Conservation (phyloP, 2,888 invertebrate species). For the Syrphus vitripennis region DNA sequence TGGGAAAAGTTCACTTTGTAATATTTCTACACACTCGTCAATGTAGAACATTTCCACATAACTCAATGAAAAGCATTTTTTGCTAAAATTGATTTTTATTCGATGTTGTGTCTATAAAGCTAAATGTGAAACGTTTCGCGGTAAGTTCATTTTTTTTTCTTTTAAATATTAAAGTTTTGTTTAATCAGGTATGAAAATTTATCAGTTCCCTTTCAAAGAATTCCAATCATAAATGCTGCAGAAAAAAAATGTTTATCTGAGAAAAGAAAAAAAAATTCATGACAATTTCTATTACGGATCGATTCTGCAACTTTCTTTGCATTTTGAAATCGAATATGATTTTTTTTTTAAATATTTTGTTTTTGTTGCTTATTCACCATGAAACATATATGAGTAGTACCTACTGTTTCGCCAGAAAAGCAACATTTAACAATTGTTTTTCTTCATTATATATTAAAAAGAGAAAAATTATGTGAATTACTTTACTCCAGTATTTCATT, state of each 20-base stretch:
- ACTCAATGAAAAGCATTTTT: not conserved
- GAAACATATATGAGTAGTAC: not conserved
- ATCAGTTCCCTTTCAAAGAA: not conserved
- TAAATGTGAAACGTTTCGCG: not conserved
- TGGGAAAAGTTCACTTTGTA: not conserved
- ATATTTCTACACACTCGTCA: not conserved
- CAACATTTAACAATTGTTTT: conserved; percentile 34
- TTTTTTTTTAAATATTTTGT: not conserved
- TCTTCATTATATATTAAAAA: conserved; percentile 48
- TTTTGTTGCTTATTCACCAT: not conserved
- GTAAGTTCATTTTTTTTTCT: not conserved
- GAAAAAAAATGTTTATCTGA: not conserved
- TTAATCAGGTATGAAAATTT: not conserved
- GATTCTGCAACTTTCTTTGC: not conserved
- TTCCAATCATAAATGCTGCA: not conserved
- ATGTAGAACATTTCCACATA: not conserved
- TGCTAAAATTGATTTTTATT: not conserved
- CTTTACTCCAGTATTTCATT: not conserved
- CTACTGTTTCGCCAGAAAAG: conserved; percentile 30
- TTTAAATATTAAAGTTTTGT: not conserved
- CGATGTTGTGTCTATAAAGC: not conserved
- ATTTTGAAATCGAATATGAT: not conserved
- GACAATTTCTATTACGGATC: not conserved
- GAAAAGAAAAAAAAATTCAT: too few species aligned
- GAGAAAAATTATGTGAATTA: conserved; percentile 48